Percentiles rank a stretch among this genome's conserved stretches.
Conservation (phyloP, 2,888 invertebrate genomes). For the Ditula angustiorana region DNA sequence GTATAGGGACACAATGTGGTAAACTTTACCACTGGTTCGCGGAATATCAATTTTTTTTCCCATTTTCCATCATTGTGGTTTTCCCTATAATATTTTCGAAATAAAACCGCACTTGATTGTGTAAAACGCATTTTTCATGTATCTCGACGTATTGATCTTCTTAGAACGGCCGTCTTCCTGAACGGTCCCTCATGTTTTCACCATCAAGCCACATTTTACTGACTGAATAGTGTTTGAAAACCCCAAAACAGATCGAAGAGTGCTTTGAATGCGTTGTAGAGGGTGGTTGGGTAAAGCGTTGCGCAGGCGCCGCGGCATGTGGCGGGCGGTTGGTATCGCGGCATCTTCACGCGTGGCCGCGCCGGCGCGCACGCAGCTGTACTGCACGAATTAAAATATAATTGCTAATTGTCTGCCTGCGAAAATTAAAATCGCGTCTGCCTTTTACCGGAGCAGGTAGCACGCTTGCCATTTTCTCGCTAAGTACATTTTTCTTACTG, state of each 20-base stretch:
- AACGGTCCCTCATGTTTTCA: too few relatives aligned
- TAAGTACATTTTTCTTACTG: too few relatives aligned
- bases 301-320: constrained; percentile 45
- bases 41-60: too few relatives aligned
- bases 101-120: too few relatives aligned
- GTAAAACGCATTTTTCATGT: too few relatives aligned
- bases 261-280: background rate
- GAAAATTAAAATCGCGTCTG: constrained; percentile 36
- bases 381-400: constrained; percentile 38
- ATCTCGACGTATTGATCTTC: too few relatives aligned
- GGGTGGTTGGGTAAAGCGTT: constrained; percentile 18
- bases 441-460: constrained; percentile 16
- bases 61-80: too few relatives aligned
- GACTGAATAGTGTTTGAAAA: background rate
- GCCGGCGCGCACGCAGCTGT: constrained; percentile 44
- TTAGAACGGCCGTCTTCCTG: too few relatives aligned
- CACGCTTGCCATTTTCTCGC: background rate
- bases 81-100: too few relatives aligned
- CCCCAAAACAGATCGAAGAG: background rate
- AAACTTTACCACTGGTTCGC: too few relatives aligned
- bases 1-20: too few relatives aligned
- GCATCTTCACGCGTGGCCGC: constrained; percentile 74
- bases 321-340: constrained; percentile 61
- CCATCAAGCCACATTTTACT: background rate
- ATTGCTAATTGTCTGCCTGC: constrained; percentile 39